A percentile compares a stretch with the other conserved stretches of the same genome.
phyloP scores from a whole-genome alignment of 2,113 vertebrate species.

The Microtus montanus region DNA sequence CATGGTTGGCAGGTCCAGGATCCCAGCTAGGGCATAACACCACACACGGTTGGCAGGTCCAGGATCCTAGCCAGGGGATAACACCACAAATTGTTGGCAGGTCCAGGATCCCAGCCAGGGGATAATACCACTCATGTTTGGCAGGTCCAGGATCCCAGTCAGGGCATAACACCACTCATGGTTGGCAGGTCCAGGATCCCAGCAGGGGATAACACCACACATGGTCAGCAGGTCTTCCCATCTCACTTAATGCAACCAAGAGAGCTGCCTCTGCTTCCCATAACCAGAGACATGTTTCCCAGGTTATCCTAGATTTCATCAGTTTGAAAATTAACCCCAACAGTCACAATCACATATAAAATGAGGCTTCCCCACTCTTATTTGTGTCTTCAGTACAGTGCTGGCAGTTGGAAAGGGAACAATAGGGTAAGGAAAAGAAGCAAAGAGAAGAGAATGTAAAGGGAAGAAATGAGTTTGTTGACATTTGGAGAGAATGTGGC shows the following conservation, averaged over 20 bases:
- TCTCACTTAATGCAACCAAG: background rate
- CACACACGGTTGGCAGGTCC: too few species aligned
- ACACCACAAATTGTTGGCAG: too few species aligned
- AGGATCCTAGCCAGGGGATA: too few species aligned
- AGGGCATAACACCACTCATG: background rate
- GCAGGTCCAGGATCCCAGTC: too few species aligned
- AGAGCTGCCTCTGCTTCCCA: background rate
- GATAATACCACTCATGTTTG: too few species aligned
- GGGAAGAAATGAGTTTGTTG: background rate
- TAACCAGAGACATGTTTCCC: background rate
- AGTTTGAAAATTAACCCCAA: background rate
- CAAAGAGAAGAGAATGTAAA: too few species aligned
- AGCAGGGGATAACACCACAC: background rate
- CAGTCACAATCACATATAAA: background rate
- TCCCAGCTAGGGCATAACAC: too few species aligned
- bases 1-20: background rate
- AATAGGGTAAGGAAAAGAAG: accelerated
- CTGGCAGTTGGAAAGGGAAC: accelerated
- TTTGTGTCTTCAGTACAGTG: accelerated
- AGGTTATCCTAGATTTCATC: background rate
- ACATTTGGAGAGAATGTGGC: background rate
- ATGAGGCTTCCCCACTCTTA: accelerated
- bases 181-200: background rate
- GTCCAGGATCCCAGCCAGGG: too few species aligned
- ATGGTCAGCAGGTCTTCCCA: background rate